A percentile compares a stretch with the other conserved stretches of the same genome.
phyloP scores from a whole-genome alignment of 1,140 invertebrate genomes.

The Euwallacea similis region DNA sequence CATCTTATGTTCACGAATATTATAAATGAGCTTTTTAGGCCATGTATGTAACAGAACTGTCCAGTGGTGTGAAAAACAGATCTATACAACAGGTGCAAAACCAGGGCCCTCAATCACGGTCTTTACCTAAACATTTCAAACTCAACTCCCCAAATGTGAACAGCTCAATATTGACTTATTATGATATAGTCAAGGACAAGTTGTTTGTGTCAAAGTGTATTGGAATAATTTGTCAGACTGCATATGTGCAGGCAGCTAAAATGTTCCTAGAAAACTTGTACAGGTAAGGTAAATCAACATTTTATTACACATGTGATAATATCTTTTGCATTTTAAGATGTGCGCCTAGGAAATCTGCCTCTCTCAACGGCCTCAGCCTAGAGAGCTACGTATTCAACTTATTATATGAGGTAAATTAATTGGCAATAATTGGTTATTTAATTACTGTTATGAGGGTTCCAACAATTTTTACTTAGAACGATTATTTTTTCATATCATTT shows the following conservation, averaged over 20 bases:
- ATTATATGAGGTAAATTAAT: conserved; percentile 85
- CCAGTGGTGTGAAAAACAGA: conserved; percentile 72
- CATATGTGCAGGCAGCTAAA: conserved; percentile 83
- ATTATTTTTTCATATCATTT: too few relatives aligned
- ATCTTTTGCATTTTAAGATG: conserved; percentile 59
- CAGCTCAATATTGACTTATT: conserved; percentile 79
- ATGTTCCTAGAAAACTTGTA: conserved; percentile 86
- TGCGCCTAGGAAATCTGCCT: conserved; percentile 71
- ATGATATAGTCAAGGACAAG: conserved; percentile 91
- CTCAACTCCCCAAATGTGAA: conserved; percentile 73
- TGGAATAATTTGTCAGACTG: conserved; percentile 85
- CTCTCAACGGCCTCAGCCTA: conserved; percentile 72
- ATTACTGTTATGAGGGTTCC: too few relatives aligned
- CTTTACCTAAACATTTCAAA: conserved; percentile 86
- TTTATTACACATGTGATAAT: neutral
- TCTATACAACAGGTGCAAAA: conserved; percentile 52
- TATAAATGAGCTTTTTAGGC: conserved; percentile 74
- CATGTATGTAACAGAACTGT: conserved; percentile 90
- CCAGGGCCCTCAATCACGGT: conserved; percentile 69
- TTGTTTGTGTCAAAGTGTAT: conserved; percentile 95
- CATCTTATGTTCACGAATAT: conserved; percentile 64
- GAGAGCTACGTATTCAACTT: conserved; percentile 96
- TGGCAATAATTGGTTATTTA: neutral
- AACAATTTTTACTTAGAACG: too few relatives aligned
- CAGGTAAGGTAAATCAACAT: conserved; percentile 58